Evolutionary conservation across 1,140 invertebrate species (phyloP).

Genomic region (Aporrectodea caliginosa): DNA sequence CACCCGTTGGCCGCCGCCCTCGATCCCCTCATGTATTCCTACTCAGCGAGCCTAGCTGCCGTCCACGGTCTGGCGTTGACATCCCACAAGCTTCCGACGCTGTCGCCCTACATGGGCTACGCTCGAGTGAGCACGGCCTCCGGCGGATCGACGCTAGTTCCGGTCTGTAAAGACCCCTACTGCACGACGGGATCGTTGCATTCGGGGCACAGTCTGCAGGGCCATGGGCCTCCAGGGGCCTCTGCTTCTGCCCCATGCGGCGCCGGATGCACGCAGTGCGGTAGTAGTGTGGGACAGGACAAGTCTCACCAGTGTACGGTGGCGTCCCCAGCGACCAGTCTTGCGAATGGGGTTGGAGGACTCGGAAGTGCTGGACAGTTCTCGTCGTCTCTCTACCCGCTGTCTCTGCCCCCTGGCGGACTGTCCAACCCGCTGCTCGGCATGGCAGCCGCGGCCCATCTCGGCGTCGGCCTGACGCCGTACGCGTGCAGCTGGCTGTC

Average conservation of each 20-base stretch:
- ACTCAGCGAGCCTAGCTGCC: not conserved
- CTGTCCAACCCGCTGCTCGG: not conserved
- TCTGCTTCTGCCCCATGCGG: conserved; percentile 73
- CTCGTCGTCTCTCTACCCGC: conserved; percentile 47
- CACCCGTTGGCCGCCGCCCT: not conserved
- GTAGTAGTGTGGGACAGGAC: conserved; percentile 72
- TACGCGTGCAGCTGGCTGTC: conserved; percentile 89
- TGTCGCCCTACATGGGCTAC: conserved; percentile 67
- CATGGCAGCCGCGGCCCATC: not conserved
- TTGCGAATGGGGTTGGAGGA: conserved; percentile 36
- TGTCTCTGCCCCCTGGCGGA: conserved; percentile 32
- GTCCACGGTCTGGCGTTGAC: not conserved
- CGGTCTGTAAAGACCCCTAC: conserved; percentile 77
- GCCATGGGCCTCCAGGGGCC: too few relatives aligned
- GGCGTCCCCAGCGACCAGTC: conserved; percentile 32
- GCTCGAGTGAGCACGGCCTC: conserved; percentile 83
- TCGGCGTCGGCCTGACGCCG: conserved; percentile 13
- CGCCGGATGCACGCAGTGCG: conserved; percentile 89
- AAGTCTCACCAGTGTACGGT: conserved; percentile 52
- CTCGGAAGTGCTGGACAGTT: conserved; percentile 43
- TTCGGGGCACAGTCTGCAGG: too few relatives aligned
- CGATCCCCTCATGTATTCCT: not conserved
- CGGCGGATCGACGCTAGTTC: conserved; percentile 81
- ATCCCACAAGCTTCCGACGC: not conserved
- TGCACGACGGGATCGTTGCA: conserved; percentile 62